Conservation (phyloP, 2,888 invertebrate species). For the Diachrysia chrysitis region DNA sequence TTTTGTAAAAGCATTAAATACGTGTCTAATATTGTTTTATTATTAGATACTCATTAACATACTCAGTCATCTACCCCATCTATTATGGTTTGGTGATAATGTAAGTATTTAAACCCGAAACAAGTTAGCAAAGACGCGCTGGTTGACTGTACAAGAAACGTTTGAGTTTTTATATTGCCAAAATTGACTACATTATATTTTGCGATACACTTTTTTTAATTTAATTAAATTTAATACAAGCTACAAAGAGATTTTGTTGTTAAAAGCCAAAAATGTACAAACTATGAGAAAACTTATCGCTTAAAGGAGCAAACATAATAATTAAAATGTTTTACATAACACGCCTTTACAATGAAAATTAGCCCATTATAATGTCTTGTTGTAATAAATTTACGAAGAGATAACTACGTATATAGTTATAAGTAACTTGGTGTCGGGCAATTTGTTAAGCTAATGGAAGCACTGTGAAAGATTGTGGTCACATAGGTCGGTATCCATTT, state of each 20-base stretch:
- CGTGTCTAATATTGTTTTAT: too few species aligned
- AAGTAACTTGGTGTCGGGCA: conserved; percentile 67
- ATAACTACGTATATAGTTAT: conserved; percentile 52
- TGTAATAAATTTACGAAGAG: conserved; percentile 20
- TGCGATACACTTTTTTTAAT: too few species aligned
- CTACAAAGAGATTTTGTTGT: too few species aligned
- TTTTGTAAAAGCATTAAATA: too few species aligned
- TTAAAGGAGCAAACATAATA: not conserved
- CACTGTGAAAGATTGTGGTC: conserved; percentile 75
- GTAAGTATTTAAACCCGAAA: not conserved
- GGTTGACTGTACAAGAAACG: too few species aligned
- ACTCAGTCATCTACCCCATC: too few species aligned
- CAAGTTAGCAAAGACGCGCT: not conserved
- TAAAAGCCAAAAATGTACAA: too few species aligned
- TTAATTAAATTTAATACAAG: too few species aligned
- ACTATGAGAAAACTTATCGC: not conserved
- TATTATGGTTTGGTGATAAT: not conserved
- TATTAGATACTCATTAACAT: too few species aligned
- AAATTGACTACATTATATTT: too few species aligned
- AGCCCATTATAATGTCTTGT: conserved; percentile 15
- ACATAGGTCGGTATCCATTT: conserved; percentile 73
- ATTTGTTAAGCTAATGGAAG: conserved; percentile 79
- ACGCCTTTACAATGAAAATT: conserved; percentile 19
- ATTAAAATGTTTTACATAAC: too few species aligned
- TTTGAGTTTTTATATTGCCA: too few species aligned